Base-by-base conservation (phyloP, 2,797 vertebrate species). In the Chromis chromis region DNA sequence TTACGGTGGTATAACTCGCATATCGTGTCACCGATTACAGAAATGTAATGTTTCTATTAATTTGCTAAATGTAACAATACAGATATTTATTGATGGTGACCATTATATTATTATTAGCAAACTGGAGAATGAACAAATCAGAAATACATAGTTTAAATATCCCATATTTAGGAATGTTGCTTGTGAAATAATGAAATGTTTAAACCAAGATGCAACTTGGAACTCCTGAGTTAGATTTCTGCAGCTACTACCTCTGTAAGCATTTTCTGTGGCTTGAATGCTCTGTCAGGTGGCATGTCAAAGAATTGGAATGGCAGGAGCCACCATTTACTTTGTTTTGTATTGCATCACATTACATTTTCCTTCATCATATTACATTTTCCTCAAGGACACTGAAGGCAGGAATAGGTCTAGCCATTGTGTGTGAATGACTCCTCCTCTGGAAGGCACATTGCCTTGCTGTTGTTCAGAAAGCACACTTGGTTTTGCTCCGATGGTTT, bases 351-450 rank as follows among this genome's bases (percentile, higher is more conserved):
- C 31, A 31, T 31, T 31, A 31, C 31, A 2, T 22, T 17, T 44
- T 75, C 31, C 71, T 48, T 24, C 46, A 14, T 52, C 2, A 9
- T 36, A 64, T 55, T 59, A 59, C 40, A 42, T 39, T 36, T 71
- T 36, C 42, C 21, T 71, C 62, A 71, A 78, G 58, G 54, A 70
- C 53, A 54, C 27, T 46, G 46, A 49, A 44, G 4, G 48, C 40
- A 54, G 58, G 12, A 53, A n/a, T 57, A 22, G 21, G 39, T 70
- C 62, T 36, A 72, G 48, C 27, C 40, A 19, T 49, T 25, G 22
- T 49, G 9, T 27, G 13, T 25, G 0, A 49, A 2, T 48, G 22
- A 9, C 27, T 53, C 44, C 65, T 53, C 19, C 46, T 24, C 3
- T 68, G 6, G 24, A 61, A 55, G 40, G 5, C 59, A 54, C 16